Evolutionary conservation across 35 echinoderm and acorn worm species (phyloP).

Genomic region (Holothuria glaberrima): DNA sequence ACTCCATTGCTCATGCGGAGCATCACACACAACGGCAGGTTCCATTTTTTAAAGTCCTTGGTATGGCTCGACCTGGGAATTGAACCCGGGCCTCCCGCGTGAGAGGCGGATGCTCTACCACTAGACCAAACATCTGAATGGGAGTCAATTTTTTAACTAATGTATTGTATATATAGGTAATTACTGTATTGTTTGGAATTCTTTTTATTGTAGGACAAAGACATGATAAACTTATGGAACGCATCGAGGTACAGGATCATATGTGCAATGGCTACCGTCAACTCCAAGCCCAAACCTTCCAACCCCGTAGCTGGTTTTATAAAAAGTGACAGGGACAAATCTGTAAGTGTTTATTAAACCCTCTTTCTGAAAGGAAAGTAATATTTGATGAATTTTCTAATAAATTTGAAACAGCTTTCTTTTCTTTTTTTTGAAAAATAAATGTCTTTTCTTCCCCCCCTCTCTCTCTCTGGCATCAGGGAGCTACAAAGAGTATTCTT

Average conservation of each 20-base stretch:
- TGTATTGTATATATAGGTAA: no score
- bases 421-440: no score
- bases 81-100: no score
- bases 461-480: not conserved
- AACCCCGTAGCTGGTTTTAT: constrained; percentile 22
- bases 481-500: not conserved
- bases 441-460: no score
- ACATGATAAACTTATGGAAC: constrained; percentile 36
- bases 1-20: no score
- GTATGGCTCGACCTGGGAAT: no score
- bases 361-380: not conserved
- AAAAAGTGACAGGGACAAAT: constrained; percentile 11
- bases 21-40: no score
- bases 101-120: no score
- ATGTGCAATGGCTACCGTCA: constrained; percentile 24
- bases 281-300: constrained; percentile 46
- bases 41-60: no score
- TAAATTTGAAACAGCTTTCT: no score
- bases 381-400: not conserved
- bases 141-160: not conserved
- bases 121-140: no score
- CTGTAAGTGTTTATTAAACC: not conserved
- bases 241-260: constrained; percentile 42
- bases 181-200: not conserved
- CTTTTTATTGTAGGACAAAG: constrained; percentile 41